Percentiles rank a stretch among this genome's conserved stretches.
Evolutionary conservation across 2,113 vertebrate genomes (phyloP).

Genomic region (Heteronetta atricapilla): DNA sequence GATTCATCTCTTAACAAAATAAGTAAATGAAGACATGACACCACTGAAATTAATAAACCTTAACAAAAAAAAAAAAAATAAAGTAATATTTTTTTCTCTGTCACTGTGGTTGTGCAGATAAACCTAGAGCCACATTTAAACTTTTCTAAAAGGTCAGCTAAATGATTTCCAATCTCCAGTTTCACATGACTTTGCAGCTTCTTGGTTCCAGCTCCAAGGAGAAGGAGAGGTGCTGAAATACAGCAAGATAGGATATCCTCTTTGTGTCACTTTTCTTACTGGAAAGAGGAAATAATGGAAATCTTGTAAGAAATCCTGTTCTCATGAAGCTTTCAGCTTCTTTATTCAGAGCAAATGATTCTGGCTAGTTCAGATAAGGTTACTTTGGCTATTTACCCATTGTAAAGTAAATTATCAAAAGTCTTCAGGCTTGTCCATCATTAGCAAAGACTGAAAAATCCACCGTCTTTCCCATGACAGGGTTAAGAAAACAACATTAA

Average conservation of each 20-base stretch:
- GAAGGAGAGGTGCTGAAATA: constrained; percentile 38
- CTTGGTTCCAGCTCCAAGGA: background rate
- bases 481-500: constrained; percentile 39
- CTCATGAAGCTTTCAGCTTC: constrained; percentile 39
- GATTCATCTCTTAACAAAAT: background rate
- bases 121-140: background rate
- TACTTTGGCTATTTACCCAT: constrained; percentile 36
- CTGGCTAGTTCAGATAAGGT: constrained; percentile 68
- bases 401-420: constrained; percentile 57
- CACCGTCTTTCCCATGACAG: constrained; percentile 1
- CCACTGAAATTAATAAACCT: background rate
- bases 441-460: constrained; percentile 41
- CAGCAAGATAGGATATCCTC: constrained; percentile 56
- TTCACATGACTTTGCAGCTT: constrained; percentile 5
- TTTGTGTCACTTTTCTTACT: constrained; percentile 49
- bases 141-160: background rate
- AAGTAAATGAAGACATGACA: background rate
- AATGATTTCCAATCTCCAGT: background rate
- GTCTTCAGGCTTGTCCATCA: constrained; percentile 41
- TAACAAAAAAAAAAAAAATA: background rate
- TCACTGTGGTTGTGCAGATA: background rate
- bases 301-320: constrained; percentile 35
- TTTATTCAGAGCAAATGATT: constrained; percentile 38
- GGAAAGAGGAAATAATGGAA: constrained; percentile 55
- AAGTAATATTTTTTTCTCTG: background rate